Conservation (phyloP, 2,113 vertebrate species). For the Smithornis capensis region DNA sequence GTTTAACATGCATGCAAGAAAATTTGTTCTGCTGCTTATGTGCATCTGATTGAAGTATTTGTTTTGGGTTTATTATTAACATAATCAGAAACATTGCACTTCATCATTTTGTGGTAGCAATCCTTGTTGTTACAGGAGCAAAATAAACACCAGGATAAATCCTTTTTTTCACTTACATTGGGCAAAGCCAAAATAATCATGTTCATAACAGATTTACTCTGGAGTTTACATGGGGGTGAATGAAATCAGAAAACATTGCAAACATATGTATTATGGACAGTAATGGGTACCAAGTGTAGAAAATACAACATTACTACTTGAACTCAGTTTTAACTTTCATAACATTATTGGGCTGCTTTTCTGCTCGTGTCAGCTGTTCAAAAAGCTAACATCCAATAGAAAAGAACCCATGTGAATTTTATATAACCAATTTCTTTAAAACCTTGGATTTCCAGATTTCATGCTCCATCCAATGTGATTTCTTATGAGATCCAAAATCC, state of each 20-base stretch:
- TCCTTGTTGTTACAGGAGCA: background rate
- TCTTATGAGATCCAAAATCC: slow-evolving; percentile 13
- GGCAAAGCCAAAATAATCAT: background rate
- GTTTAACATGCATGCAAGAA: slow-evolving; percentile 15
- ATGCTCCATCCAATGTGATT: background rate
- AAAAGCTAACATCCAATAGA: background rate
- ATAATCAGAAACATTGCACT: slow-evolving; percentile 37
- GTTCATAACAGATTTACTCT: background rate
- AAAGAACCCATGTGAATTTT: background rate
- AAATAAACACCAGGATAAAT: background rate
- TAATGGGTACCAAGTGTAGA: background rate
- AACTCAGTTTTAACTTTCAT: background rate
- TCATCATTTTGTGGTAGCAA: background rate
- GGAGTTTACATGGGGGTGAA: background rate
- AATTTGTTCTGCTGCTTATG: slow-evolving; percentile 21
- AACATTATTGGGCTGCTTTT: background rate
- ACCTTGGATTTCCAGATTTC: slow-evolving; percentile 34
- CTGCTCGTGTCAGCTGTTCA: background rate
- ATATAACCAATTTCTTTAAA: background rate
- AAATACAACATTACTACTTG: background rate
- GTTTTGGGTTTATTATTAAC: slow-evolving; percentile 2
- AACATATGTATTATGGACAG: background rate
- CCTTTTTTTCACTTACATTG: background rate
- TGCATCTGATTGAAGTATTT: slow-evolving; percentile 24
- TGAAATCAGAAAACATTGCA: background rate